phyloP scores from a whole-genome alignment of 2,888 invertebrate genomes.

The Tetranychus truncatus region DNA sequence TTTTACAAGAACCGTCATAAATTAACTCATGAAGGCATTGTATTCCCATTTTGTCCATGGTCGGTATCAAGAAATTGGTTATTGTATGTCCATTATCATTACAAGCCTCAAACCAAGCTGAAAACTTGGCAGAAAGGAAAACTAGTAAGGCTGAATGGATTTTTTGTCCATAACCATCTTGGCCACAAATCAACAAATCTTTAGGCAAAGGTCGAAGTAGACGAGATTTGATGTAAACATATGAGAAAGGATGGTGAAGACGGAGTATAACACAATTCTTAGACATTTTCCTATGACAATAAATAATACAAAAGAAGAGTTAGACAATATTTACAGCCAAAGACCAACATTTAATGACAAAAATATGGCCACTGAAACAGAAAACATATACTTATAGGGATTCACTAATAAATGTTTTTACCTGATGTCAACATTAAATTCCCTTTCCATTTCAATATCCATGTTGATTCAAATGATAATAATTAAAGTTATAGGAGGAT shows the following conservation, averaged over 20 bases:
- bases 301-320: not conserved
- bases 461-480: not conserved
- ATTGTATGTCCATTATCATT: constrained; percentile 3
- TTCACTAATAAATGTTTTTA: not conserved
- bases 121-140: constrained; percentile 4
- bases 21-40: not conserved
- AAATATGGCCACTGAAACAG: not conserved
- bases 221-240: not conserved
- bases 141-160: not conserved
- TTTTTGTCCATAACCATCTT: constrained; percentile 9
- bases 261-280: not conserved
- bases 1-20: not conserved
- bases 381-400: too few species aligned
- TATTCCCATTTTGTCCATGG: constrained; percentile 6
- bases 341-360: not conserved
- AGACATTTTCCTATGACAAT: not conserved
- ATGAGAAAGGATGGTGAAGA: not conserved
- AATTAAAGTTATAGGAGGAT: not conserved
- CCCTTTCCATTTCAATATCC: not conserved
- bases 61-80: constrained; percentile 8
- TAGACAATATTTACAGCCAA: not conserved
- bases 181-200: constrained; percentile 3
- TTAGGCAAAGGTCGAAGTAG: not conserved
- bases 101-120: constrained; percentile 3
- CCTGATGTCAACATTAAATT: not conserved